These are phyloP conservation scores for Atrichornis clamosus DNA, from an alignment of 2,113 vertebrate genomes.

Conservation along the genomic window DNA sequence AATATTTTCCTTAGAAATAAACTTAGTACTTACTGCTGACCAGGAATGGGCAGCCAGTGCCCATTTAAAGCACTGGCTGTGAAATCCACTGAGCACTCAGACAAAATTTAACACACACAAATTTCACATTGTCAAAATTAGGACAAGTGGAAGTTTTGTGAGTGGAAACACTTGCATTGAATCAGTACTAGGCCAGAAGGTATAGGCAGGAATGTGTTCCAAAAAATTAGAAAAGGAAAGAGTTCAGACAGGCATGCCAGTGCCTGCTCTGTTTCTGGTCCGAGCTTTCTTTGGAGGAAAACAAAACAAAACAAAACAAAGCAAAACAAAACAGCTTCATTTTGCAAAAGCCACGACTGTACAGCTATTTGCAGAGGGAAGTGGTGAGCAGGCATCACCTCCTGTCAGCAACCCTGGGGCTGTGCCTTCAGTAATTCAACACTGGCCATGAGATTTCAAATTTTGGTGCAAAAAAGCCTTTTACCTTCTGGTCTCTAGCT, in stretches of 20 bases:
- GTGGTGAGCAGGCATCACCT: not conserved
- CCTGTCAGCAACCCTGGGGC: not conserved
- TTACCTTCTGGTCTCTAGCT: not conserved
- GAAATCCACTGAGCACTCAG: not conserved
- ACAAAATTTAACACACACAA: not conserved
- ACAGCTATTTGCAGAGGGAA: not conserved
- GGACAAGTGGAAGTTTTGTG: not conserved
- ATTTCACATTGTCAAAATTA: not conserved
- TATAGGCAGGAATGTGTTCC: not conserved
- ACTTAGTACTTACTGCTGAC: not conserved
- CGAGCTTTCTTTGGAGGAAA: not conserved
- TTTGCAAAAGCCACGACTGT: not conserved
- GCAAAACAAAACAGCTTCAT: not conserved
- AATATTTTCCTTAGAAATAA: not conserved
- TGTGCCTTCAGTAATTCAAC: not conserved
- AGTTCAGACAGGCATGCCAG: not conserved
- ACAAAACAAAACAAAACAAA: not conserved
- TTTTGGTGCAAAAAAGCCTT: not conserved
- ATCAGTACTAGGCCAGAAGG: not conserved
- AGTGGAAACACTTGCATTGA: not conserved
- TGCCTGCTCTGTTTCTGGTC: not conserved
- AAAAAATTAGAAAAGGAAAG: not conserved
- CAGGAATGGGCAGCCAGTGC: not conserved
- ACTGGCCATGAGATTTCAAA: not conserved
- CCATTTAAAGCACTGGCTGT: not conserved